Evolutionary conservation across 1,140 invertebrate species (phyloP), one percentile per base, ranked within the genome.

Genomic region (Drosophila lowei): DNA sequence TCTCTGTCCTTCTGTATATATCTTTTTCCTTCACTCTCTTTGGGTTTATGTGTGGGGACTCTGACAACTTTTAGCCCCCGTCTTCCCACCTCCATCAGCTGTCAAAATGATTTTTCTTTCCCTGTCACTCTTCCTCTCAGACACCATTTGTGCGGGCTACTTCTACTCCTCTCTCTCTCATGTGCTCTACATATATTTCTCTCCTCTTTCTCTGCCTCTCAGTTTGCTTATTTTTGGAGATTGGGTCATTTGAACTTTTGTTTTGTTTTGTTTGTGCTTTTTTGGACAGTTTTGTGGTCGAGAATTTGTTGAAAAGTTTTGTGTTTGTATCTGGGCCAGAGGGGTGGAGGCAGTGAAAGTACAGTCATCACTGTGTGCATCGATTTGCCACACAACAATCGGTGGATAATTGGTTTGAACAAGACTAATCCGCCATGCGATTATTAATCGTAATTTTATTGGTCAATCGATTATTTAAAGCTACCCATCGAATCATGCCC

Each of bases 51-150:
- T 54, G 25, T 63, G 34, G 60, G 72, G 63, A 64, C 77, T 63
- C 61, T 42, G 46, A 46, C 48, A 48, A 47, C 46, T 68, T 52
- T 66, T 76, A 59, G 62, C 16, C 47, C 21, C 15, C 41, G 18
- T 63, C 47, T 52, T 41, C 48, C 28, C 57, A 60, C 68, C 59
- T 44, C 72, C 49, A 23, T 41, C 59, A 55, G 61, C 48, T 70
- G 70, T 62, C 73, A 68, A 77, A 70, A 80, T 85, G 54, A 67
- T 62, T 85, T 79, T 79, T 79, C 65, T 38, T 38, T 38, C 34
- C 11, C 34, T 38, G 34, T 38, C 34, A 38, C 34, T 38, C 34
- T 59, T 47, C 28, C 30, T 56, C 23, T 44, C 15, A 6, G 16
- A 25, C 30, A 41, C 21, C 30, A 41, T 13, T 38, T 38, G 21